Evolutionary conservation across 1,140 invertebrate species (phyloP), one percentile per base, ranked within the genome.

Genomic region (Pseudachorutes palmiensis): DNA sequence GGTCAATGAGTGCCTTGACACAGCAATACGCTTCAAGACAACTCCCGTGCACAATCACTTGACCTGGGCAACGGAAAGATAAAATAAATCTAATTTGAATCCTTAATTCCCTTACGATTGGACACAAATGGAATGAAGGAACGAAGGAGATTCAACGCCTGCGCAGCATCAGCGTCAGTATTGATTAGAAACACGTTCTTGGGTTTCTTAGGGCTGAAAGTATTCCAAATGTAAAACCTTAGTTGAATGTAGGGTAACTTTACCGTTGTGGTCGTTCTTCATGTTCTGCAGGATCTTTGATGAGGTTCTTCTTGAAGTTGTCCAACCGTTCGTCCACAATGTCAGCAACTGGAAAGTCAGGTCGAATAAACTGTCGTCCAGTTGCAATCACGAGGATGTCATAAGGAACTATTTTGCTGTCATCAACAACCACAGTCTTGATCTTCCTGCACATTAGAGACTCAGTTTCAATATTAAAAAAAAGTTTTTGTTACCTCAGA

Each of bases 21-120:
- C 83, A 83, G 60, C 79, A 80, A 69, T 84, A 86, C 9, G 82
- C 82, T 68, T 86, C 81, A 26, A 87, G 73, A 67, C 79, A 82
- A 41, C 82, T 78, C 1, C 86, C 86, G 74, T 86, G 86, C 1
- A 87, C 80, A 0, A 87, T 75, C 28, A 87, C 80, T n/a, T 60
- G 63, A 29, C 64, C 72, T 74, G 30, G 22, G 62, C 19, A 45
- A 55, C 24, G 51, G 24, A 55, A 55, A 55, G 12, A 12, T 45
- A 14, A 57, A n/a, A 57, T 12, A 57, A 14, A 22, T 36, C 2
- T 62, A 26, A 36, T 36, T 31, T 22, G 2, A 64, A 24, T 26
- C 2, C 12, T 9, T 30, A 31, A n/a, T 58, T 3, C n/a, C 33
- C 66, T 24, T 45, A 68, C 66, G 64, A 3, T 64, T 59, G 2